A percentile compares a stretch with the other conserved stretches of the same genome.
Evolutionary conservation across 2,113 vertebrate genomes (phyloP).

Genomic region (Anguilla japonica): DNA sequence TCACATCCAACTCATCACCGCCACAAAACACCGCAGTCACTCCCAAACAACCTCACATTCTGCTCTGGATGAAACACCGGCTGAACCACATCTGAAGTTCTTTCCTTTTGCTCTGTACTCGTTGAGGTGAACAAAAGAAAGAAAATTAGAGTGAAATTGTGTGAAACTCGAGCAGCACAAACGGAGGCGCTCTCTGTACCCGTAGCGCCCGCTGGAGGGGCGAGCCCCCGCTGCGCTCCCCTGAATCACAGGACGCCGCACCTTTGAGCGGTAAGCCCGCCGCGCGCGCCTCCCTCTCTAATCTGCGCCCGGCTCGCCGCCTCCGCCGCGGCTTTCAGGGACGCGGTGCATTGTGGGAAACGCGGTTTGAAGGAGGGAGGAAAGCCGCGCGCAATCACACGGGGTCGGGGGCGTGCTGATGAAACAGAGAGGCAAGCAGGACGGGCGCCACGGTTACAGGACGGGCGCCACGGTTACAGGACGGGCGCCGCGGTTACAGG

Average conservation of each 20-base stretch:
- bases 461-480: neutral
- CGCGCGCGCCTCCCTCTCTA: slow-evolving; percentile 25
- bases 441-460: slow-evolving; percentile 13
- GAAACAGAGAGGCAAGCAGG: slow-evolving; percentile 17
- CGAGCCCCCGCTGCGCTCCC: slow-evolving; percentile 47
- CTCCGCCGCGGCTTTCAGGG: slow-evolving; percentile 35
- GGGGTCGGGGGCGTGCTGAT: slow-evolving; percentile 20
- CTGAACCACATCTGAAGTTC: slow-evolving; percentile 10
- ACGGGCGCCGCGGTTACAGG: slow-evolving; percentile 10
- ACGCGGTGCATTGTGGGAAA: slow-evolving; percentile 25
- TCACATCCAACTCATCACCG: slow-evolving; percentile 20
- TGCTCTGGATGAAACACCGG: slow-evolving; percentile 17
- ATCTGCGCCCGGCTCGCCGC: slow-evolving; percentile 24
- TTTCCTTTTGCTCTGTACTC: slow-evolving; percentile 19
- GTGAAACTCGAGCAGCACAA: neutral
- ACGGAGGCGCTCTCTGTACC: slow-evolving; percentile 31
- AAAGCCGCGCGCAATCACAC: slow-evolving; percentile 35
- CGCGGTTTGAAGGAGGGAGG: slow-evolving; percentile 27
- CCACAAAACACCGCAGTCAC: neutral
- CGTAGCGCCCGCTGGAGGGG: too few relatives aligned
- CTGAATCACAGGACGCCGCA: slow-evolving; percentile 38
- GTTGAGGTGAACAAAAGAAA: neutral
- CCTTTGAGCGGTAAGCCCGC: slow-evolving; percentile 36
- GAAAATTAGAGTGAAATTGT: neutral
- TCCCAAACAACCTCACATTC: slow-evolving; percentile 2